These are phyloP conservation scores for Nettapus auritus DNA, from an alignment of 2,113 vertebrate species.

Conservation along the genomic window DNA sequence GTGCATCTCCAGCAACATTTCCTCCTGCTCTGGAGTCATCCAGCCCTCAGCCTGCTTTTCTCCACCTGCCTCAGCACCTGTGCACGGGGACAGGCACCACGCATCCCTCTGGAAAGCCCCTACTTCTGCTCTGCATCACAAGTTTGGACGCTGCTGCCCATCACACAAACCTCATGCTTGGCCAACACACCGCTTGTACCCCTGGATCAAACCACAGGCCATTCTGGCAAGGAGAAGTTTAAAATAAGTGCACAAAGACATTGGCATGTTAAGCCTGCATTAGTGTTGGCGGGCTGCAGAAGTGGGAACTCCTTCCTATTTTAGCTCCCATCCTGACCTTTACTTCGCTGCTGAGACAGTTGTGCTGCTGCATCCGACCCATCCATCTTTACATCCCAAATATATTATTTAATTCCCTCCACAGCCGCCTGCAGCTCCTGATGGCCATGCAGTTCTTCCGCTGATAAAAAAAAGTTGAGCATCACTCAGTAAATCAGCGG, in stretches of 20 bases:
- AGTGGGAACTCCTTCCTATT: not conserved
- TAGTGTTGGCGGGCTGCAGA: not conserved
- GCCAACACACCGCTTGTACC: not conserved
- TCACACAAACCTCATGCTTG: not conserved
- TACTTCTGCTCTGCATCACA: not conserved
- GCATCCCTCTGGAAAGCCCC: not conserved
- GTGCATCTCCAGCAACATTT: not conserved
- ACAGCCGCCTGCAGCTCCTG: not conserved
- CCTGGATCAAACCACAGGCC: rapidly evolving
- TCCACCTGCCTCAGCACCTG: not conserved
- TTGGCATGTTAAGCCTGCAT: not conserved
- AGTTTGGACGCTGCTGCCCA: not conserved
- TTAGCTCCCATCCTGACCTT: not conserved
- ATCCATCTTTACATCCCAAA: not conserved
- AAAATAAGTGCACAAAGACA: not conserved
- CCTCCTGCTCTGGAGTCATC: not conserved
- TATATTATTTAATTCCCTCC: not conserved
- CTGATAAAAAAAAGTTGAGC: constrained; percentile 5
- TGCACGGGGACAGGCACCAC: not conserved
- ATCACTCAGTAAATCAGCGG: constrained; percentile 51
- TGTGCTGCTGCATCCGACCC: not conserved
- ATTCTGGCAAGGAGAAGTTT: not conserved
- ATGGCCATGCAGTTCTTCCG: not conserved
- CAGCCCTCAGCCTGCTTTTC: not conserved
- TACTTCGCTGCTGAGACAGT: not conserved